phyloP scores from a whole-genome alignment of 2,113 vertebrate species.

The Emydocephalus ijimae region DNA sequence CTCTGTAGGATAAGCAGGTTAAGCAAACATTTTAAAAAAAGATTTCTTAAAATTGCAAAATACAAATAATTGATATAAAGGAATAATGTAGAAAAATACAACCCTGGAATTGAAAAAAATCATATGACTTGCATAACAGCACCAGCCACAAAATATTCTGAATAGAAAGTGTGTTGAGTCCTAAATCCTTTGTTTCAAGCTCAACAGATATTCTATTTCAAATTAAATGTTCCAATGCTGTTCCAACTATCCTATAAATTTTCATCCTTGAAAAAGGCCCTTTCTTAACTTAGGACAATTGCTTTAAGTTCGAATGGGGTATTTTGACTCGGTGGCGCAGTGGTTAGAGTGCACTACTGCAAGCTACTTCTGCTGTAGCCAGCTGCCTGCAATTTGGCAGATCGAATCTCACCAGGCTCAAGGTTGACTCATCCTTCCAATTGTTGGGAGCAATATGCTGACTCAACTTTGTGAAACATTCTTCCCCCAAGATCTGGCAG shows the following conservation, averaged over 20 bases:
- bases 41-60: neutral
- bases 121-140: neutral
- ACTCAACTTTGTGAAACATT: too few species aligned
- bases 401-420: too few species aligned
- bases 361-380: too few species aligned
- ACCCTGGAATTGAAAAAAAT: neutral
- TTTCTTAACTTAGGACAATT: neutral
- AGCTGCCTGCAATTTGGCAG: too few species aligned
- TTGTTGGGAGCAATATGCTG: too few species aligned
- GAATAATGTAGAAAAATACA: neutral
- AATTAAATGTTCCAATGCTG: neutral
- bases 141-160: neutral
- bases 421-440: too few species aligned
- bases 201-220: neutral
- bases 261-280: neutral
- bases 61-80: neutral
- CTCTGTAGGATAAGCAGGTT: constrained; percentile 60
- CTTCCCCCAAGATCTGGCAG: neutral
- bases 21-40: constrained; percentile 12
- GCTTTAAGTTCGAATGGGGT: neutral
- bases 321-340: neutral
- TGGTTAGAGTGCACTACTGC: too few species aligned
- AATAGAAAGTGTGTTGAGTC: neutral
- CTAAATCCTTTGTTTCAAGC: neutral
- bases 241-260: neutral